A percentile compares a stretch with the other conserved stretches of the same genome.
Evolutionary conservation across 2,888 invertebrate genomes (phyloP).

Genomic region (Sphaerophoria taeniata): DNA sequence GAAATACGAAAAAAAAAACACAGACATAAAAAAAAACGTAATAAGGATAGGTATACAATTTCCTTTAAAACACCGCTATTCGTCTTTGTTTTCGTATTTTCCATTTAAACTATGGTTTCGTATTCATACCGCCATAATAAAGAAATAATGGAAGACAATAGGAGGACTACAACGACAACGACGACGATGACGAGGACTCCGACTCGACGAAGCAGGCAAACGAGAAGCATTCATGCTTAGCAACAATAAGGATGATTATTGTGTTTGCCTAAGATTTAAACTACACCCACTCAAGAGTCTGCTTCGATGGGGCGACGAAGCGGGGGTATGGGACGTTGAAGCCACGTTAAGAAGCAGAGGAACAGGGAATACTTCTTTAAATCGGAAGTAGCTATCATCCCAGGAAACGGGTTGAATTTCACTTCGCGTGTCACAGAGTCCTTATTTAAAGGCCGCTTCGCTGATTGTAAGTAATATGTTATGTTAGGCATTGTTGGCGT

Average conservation of each 20-base stretch:
- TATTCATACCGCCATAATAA: not conserved
- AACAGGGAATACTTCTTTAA: constrained; percentile 9
- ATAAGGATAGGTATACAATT: constrained; percentile 47
- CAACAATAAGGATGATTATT: constrained; percentile 50
- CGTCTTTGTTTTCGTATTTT: constrained; percentile 15
- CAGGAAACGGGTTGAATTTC: constrained; percentile 52
- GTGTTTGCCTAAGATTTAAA: constrained; percentile 50
- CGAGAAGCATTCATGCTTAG: constrained; percentile 49
- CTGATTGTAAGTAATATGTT: constrained; percentile 50
- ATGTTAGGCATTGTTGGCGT: constrained; percentile 15
- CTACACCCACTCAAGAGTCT: constrained; percentile 13
- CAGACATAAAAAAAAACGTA: not conserved
- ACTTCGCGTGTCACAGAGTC: constrained; percentile 58
- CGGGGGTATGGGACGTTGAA: too few species aligned
- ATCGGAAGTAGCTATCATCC: constrained; percentile 41
- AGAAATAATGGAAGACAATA: not conserved
- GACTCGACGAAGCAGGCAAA: too few species aligned
- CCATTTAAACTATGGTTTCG: not conserved
- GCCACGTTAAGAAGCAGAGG: not conserved
- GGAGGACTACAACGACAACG: not conserved
- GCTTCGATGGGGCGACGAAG: not conserved
- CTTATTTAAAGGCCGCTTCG: constrained; percentile 29
- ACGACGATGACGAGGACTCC: too few species aligned
- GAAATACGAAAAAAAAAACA: constrained; percentile 4
- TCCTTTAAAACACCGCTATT: constrained; percentile 30